These are phyloP conservation scores for Cataglyphis hispanica DNA, from an alignment of 1,140 invertebrate species.

Conservation along the genomic window DNA sequence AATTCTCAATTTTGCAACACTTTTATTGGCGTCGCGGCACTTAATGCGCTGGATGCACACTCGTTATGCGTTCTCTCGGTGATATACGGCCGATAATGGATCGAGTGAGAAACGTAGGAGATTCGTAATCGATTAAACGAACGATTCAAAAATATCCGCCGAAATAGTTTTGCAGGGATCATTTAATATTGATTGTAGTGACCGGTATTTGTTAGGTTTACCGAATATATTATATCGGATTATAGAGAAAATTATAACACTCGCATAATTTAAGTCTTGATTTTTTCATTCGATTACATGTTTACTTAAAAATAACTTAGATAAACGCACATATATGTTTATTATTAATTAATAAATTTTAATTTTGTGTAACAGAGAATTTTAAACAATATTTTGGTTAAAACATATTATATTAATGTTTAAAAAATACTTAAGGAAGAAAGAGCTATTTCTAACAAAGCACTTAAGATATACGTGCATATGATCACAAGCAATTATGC, in stretches of 20 bases:
- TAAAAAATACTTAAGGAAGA: neutral
- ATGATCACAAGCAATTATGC: neutral
- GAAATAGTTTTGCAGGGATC: neutral
- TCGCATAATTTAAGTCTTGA: too few relatives aligned
- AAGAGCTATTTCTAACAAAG: neutral
- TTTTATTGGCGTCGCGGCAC: slow-evolving; percentile 33
- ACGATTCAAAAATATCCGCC: neutral
- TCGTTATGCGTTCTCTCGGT: neutral
- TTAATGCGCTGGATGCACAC: slow-evolving; percentile 46
- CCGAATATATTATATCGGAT: neutral
- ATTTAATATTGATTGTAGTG: neutral
- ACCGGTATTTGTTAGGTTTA: neutral
- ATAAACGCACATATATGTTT: neutral
- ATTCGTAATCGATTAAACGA: neutral
- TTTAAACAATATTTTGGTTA: neutral
- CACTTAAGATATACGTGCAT: neutral
- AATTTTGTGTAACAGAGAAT: neutral
- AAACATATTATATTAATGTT: neutral
- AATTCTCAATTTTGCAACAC: slow-evolving; percentile 26
- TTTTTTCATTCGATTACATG: neutral
- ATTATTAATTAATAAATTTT: neutral
- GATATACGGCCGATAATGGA: slow-evolving; percentile 21
- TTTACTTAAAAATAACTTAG: neutral
- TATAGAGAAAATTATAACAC: neutral
- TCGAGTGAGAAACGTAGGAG: neutral